Percentiles rank a stretch among this genome's conserved stretches.
These are phyloP conservation scores for Anthonomus grandis DNA, from an alignment of 1,140 invertebrate genomes.

Conservation along the genomic window DNA sequence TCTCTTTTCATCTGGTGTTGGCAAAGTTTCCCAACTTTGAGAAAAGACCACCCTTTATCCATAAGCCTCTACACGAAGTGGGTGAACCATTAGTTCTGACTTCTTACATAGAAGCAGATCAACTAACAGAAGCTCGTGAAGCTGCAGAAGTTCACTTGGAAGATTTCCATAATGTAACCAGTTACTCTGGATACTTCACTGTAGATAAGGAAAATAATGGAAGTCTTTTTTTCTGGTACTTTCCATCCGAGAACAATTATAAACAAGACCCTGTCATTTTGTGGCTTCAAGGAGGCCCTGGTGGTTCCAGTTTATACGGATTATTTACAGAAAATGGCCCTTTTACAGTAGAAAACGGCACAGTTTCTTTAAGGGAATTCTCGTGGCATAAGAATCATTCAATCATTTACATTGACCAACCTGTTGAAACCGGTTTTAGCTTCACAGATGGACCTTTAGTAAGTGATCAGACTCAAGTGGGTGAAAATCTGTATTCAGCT, in stretches of 20 bases:
- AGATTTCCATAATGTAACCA: constrained; percentile 27
- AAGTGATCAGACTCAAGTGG: constrained; percentile 62
- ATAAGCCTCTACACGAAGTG: not conserved
- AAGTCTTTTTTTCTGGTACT: constrained; percentile 77
- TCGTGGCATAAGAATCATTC: constrained; percentile 72
- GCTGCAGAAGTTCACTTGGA: constrained; percentile 8
- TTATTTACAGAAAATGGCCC: constrained; percentile 69
- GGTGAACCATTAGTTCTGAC: constrained; percentile 51
- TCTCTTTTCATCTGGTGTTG: too few relatives aligned
- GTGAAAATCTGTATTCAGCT: constrained; percentile 60
- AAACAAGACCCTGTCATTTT: constrained; percentile 61
- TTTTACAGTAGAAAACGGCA: constrained; percentile 48
- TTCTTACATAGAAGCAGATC: constrained; percentile 50
- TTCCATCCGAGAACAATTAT: constrained; percentile 56
- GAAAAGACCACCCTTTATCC: too few relatives aligned
- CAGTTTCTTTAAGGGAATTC: constrained; percentile 54
- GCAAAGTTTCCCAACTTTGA: too few relatives aligned
- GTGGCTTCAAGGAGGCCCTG: constrained; percentile 73
- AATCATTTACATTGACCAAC: constrained; percentile 80
- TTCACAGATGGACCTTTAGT: constrained; percentile 64
- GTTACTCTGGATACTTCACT: constrained; percentile 67
- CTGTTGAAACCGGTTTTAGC: constrained; percentile 77
- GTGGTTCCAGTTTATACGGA: constrained; percentile 65
- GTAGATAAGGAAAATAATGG: constrained; percentile 61
- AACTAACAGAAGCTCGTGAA: constrained; percentile 45